Percentiles rank a stretch among this genome's conserved stretches.
phyloP scores from a whole-genome alignment of 2,888 invertebrate genomes.

The Chirona hameri region DNA sequence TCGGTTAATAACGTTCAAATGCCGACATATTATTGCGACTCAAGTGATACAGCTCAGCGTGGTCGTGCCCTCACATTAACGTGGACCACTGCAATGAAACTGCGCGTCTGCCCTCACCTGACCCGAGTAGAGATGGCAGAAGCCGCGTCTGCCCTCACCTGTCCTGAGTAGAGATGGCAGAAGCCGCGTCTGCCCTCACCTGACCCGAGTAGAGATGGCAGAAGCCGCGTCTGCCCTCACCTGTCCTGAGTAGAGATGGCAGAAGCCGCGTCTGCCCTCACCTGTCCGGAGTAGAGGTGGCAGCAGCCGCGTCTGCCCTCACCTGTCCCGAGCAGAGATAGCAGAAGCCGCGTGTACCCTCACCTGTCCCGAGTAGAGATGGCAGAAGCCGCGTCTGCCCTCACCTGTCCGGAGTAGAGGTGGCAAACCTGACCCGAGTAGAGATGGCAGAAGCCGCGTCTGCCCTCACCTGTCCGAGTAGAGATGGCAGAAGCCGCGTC shows the following conservation, averaged over 20 bases:
- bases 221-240: background rate
- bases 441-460: conserved; percentile 31
- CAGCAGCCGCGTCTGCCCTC: too few species aligned
- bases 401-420: conserved; percentile 96
- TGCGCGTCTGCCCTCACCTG: background rate
- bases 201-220: conserved; percentile 52
- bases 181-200: conserved; percentile 59
- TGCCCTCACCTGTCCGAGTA: conserved; percentile 51
- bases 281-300: conserved; percentile 95
- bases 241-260: conserved; percentile 56
- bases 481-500: conserved; percentile 59
- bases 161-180: conserved; percentile 58
- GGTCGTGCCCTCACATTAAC: too few species aligned
- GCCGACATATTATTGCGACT: too few species aligned
- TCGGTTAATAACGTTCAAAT: too few species aligned
- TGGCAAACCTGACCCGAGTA: too few species aligned
- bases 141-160: background rate
- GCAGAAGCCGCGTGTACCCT: too few species aligned
- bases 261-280: conserved; percentile 67
- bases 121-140: conserved; percentile 52
- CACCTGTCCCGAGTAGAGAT: conserved; percentile 54
- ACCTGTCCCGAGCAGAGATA: too few species aligned
- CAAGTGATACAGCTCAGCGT: too few species aligned
- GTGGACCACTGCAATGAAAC: too few species aligned
- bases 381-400: conserved; percentile 62